phyloP scores from a whole-genome alignment of 2,113 vertebrate genomes.

The Galemys pyrenaicus region DNA sequence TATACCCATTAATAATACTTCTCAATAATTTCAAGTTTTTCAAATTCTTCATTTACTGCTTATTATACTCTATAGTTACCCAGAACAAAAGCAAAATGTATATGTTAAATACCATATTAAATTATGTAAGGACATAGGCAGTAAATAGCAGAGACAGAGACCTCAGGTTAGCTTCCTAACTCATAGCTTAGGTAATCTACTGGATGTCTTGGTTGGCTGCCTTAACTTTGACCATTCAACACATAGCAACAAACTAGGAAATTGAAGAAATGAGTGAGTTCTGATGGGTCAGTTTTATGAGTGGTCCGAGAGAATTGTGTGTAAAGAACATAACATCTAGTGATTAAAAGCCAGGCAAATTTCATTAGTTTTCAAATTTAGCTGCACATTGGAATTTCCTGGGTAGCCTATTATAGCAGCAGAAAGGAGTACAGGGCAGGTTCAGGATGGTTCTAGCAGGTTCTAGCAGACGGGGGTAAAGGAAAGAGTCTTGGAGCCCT shows the following conservation, averaged over 20 bases:
- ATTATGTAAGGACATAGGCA: background rate
- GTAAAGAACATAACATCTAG: background rate
- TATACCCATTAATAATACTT: background rate
- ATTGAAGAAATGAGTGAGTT: background rate
- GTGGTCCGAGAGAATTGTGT: background rate
- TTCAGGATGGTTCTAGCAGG: no score
- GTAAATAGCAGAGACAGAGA: background rate
- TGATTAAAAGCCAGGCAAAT: background rate
- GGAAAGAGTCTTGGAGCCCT: no score
- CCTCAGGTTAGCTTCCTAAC: background rate
- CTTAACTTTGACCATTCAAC: no score
- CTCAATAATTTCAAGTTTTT: background rate
- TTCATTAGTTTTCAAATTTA: background rate
- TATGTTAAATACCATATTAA: background rate
- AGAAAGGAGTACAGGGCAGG: no score
- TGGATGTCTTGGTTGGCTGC: background rate
- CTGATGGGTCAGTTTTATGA: background rate
- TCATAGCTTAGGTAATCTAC: background rate
- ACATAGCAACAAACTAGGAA: background rate
- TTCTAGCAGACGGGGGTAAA: no score
- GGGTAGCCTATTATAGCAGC: no score
- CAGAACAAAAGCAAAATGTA: background rate
- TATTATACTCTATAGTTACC: background rate
- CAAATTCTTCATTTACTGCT: background rate
- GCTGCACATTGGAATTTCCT: background rate